A percentile compares a stretch with the other conserved stretches of the same genome.
Conservation (phyloP, 2,113 vertebrate genomes). For the Phylloscopus trochilus region DNA sequence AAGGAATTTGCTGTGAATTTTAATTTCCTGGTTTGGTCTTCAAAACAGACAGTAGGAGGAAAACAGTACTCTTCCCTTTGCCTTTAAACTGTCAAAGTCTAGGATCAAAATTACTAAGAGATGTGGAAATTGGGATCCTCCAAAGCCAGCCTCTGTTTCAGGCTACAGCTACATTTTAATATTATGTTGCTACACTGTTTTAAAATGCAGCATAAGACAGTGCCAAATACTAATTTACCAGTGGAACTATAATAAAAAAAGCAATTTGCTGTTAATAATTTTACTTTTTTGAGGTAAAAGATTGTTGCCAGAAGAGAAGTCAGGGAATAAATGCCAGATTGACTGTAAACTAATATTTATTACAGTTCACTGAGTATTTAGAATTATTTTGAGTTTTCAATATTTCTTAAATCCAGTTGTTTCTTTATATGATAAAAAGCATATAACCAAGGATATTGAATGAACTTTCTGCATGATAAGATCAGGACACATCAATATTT, state of each 20-base stretch:
- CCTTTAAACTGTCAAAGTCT: background rate
- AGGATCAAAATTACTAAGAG: background rate
- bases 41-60: background rate
- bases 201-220: background rate
- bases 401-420: background rate
- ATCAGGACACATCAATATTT: background rate
- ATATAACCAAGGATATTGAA: background rate
- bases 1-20: background rate
- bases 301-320: background rate
- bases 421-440: slow-evolving; percentile 17
- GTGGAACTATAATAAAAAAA: background rate
- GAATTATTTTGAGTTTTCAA: slow-evolving; percentile 10
- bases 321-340: background rate
- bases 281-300: background rate
- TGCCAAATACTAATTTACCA: background rate
- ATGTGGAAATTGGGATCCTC: background rate
- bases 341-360: slow-evolving; percentile 18
- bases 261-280: background rate
- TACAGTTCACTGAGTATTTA: slow-evolving; percentile 17
- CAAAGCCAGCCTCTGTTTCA: background rate
- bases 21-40: background rate
- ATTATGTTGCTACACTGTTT: background rate
- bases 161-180: background rate
- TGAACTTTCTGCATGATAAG: background rate
- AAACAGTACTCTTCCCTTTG: background rate